A percentile compares a stretch with the other conserved stretches of the same genome.
These are phyloP conservation scores for Periparus ater DNA, from an alignment of 2,797 vertebrate genomes.

Conservation along the genomic window DNA sequence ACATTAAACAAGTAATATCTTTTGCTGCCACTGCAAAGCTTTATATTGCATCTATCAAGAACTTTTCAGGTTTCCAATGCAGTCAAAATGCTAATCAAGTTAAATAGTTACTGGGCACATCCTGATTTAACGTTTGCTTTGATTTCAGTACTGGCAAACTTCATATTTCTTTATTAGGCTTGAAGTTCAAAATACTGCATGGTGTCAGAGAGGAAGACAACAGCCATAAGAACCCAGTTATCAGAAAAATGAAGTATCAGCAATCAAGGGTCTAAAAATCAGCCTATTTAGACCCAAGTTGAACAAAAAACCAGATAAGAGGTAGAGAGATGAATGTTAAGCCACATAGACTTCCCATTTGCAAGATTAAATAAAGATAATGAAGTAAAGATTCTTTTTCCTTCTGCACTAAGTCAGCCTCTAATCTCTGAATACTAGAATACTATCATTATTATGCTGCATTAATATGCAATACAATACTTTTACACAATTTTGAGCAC, in stretches of 20 bases:
- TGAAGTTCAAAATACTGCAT: background rate
- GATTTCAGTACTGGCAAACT: background rate
- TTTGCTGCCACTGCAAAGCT: slow-evolving; percentile 9
- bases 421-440: background rate
- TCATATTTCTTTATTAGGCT: background rate
- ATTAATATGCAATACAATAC: background rate
- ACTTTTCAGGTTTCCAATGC: background rate
- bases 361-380: slow-evolving; percentile 9
- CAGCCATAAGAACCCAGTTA: background rate
- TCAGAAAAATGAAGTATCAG: background rate
- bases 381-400: background rate
- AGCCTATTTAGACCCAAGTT: background rate
- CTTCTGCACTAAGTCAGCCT: background rate
- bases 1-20: slow-evolving; percentile 52
- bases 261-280: background rate
- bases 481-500: background rate
- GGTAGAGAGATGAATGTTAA: background rate
- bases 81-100: slow-evolving; percentile 40
- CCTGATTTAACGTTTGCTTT: background rate
- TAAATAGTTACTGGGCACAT: slow-evolving; percentile 15
- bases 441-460: background rate
- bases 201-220: background rate
- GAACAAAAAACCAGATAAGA: background rate
- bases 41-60: slow-evolving; percentile 6
- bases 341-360: background rate